A percentile compares a stretch with the other conserved stretches of the same genome.
phyloP scores from a whole-genome alignment of 2,797 vertebrate genomes.

The Platalea minor region DNA sequence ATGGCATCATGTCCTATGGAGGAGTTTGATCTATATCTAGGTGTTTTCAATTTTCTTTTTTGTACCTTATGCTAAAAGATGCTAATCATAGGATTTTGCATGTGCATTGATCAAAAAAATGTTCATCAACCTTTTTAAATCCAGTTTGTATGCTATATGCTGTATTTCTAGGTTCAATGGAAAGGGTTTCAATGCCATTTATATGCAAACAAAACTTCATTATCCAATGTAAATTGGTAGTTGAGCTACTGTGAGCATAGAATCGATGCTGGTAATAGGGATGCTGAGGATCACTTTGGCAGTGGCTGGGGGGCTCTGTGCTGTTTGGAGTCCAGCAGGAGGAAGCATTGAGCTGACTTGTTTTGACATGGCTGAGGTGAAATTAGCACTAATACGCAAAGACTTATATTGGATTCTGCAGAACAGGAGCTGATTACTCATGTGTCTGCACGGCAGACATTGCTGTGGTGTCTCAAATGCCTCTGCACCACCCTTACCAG shows the following conservation, averaged over 20 bases:
- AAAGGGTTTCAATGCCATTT: background rate
- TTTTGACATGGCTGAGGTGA: background rate
- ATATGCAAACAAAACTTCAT: background rate
- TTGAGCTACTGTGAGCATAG: background rate
- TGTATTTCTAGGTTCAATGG: background rate
- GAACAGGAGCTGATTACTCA: background rate
- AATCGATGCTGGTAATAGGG: rapidly evolving
- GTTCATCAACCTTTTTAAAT: background rate
- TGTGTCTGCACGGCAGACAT: background rate
- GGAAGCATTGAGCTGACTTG: background rate
- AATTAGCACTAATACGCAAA: background rate
- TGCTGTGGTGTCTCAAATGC: background rate
- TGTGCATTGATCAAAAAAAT: background rate
- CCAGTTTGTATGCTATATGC: background rate
- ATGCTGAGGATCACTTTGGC: background rate
- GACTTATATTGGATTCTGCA: background rate
- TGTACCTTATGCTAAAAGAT: background rate
- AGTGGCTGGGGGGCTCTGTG: background rate
- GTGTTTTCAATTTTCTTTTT: background rate
- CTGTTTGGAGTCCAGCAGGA: background rate
- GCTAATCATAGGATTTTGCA: background rate
- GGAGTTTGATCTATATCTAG: background rate
- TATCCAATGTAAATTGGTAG: background rate
- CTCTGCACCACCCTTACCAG: background rate
- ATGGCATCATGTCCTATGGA: background rate